Conservation (phyloP, 1,140 invertebrate genomes). For the Trypoxylus dichotomus region DNA sequence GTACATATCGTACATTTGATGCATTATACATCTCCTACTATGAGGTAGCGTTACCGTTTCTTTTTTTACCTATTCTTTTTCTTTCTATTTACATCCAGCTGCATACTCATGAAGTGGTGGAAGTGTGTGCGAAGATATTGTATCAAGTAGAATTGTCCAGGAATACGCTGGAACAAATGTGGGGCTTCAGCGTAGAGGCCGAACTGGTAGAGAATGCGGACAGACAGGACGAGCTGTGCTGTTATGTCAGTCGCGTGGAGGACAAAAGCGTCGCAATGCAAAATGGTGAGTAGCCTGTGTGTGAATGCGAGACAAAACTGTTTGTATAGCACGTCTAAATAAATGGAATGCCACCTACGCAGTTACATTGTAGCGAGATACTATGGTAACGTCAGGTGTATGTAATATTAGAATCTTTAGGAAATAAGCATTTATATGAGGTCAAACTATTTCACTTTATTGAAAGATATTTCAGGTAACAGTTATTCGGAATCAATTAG, state of each 20-base stretch:
- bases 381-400: too few species aligned
- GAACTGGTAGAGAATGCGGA: conserved; percentile 95
- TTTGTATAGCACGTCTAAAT: neutral
- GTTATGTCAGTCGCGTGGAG: conserved; percentile 93
- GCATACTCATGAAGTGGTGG: conserved; percentile 93
- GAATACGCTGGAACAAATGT: conserved; percentile 89
- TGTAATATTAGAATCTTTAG: too few species aligned
- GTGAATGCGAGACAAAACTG: neutral
- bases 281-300: conserved; percentile 74
- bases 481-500: too few species aligned
- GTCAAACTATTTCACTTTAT: too few species aligned
- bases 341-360: too few species aligned
- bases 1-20: neutral
- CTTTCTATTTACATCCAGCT: conserved; percentile 61
- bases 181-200: conserved; percentile 96
- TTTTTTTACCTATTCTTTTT: neutral
- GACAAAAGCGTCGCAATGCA: conserved; percentile 93
- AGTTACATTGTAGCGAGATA: too few species aligned
- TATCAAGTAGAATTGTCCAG: conserved; percentile 94
- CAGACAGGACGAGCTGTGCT: conserved; percentile 93
- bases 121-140: conserved; percentile 94
- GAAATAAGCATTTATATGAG: too few species aligned
- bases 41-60: neutral
- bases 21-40: neutral
- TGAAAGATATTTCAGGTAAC: too few species aligned